These are phyloP conservation scores for Anisognathus igniventris DNA, from an alignment of 2,797 vertebrate species.

Conservation along the genomic window DNA sequence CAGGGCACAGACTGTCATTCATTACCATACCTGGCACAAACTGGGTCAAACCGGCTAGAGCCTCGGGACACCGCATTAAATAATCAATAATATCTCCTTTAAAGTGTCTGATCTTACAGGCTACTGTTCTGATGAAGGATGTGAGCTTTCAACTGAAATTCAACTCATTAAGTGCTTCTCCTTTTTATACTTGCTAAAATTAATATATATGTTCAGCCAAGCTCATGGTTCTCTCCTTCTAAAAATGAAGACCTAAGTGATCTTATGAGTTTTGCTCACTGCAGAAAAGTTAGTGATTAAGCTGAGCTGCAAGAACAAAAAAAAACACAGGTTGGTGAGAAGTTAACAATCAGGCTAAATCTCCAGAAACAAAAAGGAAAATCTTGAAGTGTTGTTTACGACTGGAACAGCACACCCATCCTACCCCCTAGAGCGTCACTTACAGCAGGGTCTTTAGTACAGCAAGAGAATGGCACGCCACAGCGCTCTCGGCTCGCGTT, in stretches of 20 bases:
- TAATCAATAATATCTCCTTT: neutral
- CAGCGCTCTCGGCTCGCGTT: slow-evolving; percentile 96
- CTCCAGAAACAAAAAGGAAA: neutral
- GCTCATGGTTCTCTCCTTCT: neutral
- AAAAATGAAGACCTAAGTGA: neutral
- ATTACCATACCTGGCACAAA: neutral
- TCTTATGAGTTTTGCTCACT: neutral
- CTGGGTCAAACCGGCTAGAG: neutral
- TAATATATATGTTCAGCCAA: neutral
- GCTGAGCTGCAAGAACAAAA: neutral
- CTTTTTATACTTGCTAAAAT: neutral
- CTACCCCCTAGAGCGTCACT: slow-evolving; percentile 10
- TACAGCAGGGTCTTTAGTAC: slow-evolving; percentile 97
- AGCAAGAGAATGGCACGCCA: slow-evolving; percentile 97
- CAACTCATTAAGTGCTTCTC: neutral
- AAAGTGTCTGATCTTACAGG: neutral
- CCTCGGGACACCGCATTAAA: neutral
- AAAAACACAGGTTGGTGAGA: neutral
- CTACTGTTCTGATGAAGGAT: neutral
- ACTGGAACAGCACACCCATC: neutral
- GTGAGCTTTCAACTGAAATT: neutral
- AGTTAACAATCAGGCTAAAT: neutral
- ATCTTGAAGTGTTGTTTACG: neutral
- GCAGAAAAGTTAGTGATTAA: neutral
- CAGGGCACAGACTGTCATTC: neutral